Conservation (phyloP, 2,113 vertebrate species). For the Speoplatyrhinus poulsoni region DNA sequence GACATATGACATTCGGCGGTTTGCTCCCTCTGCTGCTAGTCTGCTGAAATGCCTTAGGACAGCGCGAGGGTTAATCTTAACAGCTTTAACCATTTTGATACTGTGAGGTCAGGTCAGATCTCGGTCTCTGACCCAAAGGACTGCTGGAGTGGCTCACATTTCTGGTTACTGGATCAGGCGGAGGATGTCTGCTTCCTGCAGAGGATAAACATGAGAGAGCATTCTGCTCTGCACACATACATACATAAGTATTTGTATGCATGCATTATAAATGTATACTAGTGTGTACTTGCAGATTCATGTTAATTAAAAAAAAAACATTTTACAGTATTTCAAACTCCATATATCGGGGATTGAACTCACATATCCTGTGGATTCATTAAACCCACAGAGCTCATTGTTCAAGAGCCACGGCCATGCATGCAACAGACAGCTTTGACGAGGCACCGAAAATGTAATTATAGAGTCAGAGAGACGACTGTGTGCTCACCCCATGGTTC, state of each 20-base stretch:
- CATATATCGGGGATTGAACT: too few species aligned
- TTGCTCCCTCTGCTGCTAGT: too few species aligned
- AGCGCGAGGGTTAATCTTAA: too few species aligned
- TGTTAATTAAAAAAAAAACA: too few species aligned
- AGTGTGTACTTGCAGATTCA: too few species aligned
- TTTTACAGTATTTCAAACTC: too few species aligned
- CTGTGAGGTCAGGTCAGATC: neutral
- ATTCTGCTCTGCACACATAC: neutral
- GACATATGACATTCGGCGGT: too few species aligned
- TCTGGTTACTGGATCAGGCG: slow-evolving; percentile 28
- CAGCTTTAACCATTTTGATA: neutral
- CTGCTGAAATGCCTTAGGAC: too few species aligned
- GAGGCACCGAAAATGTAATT: slow-evolving; percentile 41
- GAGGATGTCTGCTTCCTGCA: slow-evolving; percentile 5
- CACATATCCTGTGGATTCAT: too few species aligned
- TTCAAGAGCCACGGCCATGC: too few species aligned
- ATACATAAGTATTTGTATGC: neutral
- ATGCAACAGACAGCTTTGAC: slow-evolving; percentile 28
- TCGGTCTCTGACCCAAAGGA: neutral
- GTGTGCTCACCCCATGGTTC: slow-evolving; percentile 45
- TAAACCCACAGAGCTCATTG: too few species aligned
- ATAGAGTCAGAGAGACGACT: slow-evolving; percentile 16
- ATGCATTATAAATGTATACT: neutral
- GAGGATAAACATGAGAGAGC: slow-evolving; percentile 5
- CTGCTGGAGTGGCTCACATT: slow-evolving; percentile 2